Conservation (phyloP, 1,140 invertebrate species). For the Rhizoglyphus robini region DNA sequence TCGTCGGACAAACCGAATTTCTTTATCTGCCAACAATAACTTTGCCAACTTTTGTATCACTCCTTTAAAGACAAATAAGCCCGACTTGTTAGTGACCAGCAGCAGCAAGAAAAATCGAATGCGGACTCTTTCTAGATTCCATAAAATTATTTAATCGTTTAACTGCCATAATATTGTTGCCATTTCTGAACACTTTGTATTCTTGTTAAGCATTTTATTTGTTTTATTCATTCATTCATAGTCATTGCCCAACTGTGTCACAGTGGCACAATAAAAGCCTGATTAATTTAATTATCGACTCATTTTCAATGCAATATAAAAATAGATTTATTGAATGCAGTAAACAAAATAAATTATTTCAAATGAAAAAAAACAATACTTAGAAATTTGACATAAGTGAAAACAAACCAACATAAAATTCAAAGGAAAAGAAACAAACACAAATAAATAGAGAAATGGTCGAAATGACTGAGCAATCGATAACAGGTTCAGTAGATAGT, state of each 20-base stretch:
- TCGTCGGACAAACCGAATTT: not conserved
- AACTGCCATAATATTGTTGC: not conserved
- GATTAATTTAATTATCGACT: no score
- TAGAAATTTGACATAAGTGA: no score
- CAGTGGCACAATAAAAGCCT: no score
- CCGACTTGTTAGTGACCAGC: not conserved
- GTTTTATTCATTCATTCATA: not conserved
- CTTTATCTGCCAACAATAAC: not conserved
- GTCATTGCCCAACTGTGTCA: no score
- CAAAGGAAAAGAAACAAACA: no score
- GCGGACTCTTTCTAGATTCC: not conserved
- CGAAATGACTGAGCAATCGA: no score
- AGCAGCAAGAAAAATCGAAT: not conserved
- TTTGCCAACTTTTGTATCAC: conserved; percentile 4
- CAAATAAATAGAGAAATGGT: no score
- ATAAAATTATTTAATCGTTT: conserved; percentile 9
- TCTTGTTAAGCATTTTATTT: not conserved
- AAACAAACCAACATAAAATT: no score
- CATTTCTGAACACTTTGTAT: not conserved
- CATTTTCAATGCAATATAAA: not conserved
- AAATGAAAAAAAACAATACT: no score
- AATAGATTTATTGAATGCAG: not conserved
- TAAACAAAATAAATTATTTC: no score
- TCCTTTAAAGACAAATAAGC: not conserved
- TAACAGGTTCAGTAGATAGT: no score